Base-by-base conservation (phyloP, 2,797 vertebrate species). In the Cryptoprocta ferox region DNA sequence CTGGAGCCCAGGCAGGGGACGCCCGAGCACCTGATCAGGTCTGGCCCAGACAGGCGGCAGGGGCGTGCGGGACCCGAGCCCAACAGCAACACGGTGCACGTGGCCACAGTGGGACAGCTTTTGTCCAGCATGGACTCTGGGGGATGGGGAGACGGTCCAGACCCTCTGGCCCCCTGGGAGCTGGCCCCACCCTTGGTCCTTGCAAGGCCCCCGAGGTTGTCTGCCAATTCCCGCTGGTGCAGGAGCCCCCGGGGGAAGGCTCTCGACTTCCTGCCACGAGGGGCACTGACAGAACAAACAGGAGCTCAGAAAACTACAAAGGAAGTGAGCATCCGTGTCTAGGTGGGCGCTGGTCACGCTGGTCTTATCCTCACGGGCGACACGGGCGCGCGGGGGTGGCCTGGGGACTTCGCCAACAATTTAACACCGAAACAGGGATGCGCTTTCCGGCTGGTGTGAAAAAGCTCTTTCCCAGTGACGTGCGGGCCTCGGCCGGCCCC, bases 281-380 rank as follows among this genome's bases (percentile, higher is more conserved):
- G 50, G 80, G 5, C 70, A 11, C 11, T 3, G 8, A 28, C 3
- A 21, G 26, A 32, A 61, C n/a, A 37, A 37, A 45, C 19, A 6
- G 19, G 45, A 24, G 53, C 1, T 28, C 1, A 13, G 68, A 73
- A 68, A 26, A 26, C 35, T 18, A 0, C 2, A 32, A 10, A 18
- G 24, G 50, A 30, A 63, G 73, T 0, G 12, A 19, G 19, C 5
- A 6, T 10, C 5, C 2, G 2, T 19, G 6, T 14, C 15, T 28
- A 9, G 75, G 37, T 3, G 26, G 30, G 68, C 15, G 35, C 68
- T 14, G 0, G 6, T 35, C 42, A 1, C 0, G 1, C 8, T 24
- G 61, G 28, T 1, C 53, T 0, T 0, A 12, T 2, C 45, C n/a
- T 21, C 26, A 1, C 6, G 5, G 14, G 71, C 2, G 32, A 10